Conservation (phyloP, 2,888 invertebrate species). For the Auanema freiburgensis region DNA sequence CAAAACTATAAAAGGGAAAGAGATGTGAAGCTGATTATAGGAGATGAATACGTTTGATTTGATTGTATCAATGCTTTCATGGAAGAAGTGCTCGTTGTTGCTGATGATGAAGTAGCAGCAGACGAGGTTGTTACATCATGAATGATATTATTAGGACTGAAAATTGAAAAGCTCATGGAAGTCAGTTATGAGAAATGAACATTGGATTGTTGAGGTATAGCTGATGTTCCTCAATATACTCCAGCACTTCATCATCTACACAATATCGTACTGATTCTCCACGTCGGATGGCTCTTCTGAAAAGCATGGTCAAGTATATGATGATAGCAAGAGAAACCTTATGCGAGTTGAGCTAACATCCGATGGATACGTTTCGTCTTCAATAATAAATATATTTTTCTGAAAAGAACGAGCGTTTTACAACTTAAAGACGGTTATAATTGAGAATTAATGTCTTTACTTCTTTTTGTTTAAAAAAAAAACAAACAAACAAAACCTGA, state of each 20-base stretch:
- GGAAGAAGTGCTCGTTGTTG: too few species aligned
- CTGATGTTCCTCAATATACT: conserved; percentile 20
- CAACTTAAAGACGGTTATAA: neutral
- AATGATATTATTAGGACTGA: too few species aligned
- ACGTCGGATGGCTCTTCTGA: conserved; percentile 18
- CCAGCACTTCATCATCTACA: conserved; percentile 21
- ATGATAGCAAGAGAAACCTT: conserved; percentile 8
- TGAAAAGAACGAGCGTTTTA: neutral
- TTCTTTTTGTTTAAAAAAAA: neutral
- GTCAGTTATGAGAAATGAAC: too few species aligned
- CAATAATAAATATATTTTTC: conserved; percentile 18
- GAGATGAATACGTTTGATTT: too few species aligned
- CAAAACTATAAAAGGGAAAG: too few species aligned
- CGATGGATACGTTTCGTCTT: conserved; percentile 24
- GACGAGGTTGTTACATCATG: too few species aligned
- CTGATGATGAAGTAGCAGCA: too few species aligned
- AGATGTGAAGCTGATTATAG: too few species aligned
- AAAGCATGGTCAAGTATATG: neutral
- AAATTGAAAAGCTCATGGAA: too few species aligned
- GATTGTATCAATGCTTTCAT: too few species aligned
- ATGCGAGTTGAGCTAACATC: conserved; percentile 12
- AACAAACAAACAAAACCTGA: conserved; percentile 9
- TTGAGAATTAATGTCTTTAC: neutral
- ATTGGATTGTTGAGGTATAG: conserved; percentile 7
- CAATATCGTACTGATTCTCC: conserved; percentile 26